These are phyloP conservation scores for Jacana jacana DNA, from an alignment of 2,113 vertebrate species.

Conservation along the genomic window DNA sequence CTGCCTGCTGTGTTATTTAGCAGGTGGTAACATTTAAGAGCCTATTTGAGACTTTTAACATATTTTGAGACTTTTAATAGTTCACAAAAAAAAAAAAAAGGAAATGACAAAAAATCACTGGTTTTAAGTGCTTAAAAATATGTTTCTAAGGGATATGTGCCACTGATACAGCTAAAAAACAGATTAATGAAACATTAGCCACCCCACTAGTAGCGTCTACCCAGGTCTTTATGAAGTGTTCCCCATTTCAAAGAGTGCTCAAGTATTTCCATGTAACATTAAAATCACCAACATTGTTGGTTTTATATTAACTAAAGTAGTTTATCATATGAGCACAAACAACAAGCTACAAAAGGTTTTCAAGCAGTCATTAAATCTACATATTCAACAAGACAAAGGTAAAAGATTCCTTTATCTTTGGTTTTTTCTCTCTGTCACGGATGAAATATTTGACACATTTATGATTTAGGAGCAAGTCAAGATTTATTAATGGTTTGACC, in stretches of 20 bases:
- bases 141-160: background rate
- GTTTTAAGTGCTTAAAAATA: background rate
- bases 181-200: background rate
- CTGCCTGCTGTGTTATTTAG: background rate
- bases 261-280: background rate
- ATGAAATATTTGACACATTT: background rate
- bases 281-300: background rate
- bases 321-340: background rate
- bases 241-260: background rate
- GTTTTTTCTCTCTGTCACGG: background rate
- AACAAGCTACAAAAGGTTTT: background rate
- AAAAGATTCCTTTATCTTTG: background rate
- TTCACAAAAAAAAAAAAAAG: background rate
- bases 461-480: background rate
- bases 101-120: background rate
- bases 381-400: background rate
- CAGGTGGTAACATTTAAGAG: background rate
- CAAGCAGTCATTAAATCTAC: background rate
- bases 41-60: background rate
- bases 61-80: background rate
- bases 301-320: background rate
- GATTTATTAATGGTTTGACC: background rate
- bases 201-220: background rate
- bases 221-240: background rate
- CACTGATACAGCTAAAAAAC: background rate